Conservation (phyloP, 1,140 invertebrate species). For the Campoletis sonorensis region DNA sequence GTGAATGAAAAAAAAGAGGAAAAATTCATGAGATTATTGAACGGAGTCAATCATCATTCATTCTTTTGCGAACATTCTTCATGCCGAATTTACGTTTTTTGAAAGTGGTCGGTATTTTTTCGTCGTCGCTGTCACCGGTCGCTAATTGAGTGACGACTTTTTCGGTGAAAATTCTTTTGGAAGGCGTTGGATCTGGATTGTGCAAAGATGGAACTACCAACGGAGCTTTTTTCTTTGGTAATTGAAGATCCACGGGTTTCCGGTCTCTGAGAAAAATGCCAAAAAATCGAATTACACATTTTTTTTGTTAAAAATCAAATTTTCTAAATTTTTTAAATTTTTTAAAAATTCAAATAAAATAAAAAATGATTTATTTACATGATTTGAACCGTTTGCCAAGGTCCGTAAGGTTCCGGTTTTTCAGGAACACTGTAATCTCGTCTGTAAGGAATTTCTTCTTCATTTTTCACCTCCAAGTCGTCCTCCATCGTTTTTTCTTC, state of each 20-base stretch:
- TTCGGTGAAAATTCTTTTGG: slow-evolving; percentile 80
- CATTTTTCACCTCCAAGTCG: slow-evolving; percentile 44
- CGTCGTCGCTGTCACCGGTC: slow-evolving; percentile 74
- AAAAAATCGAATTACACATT: not conserved
- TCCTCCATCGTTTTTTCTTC: slow-evolving; percentile 58
- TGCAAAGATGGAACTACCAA: slow-evolving; percentile 63
- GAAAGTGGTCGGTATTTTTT: slow-evolving; percentile 74
- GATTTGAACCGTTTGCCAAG: slow-evolving; percentile 79
- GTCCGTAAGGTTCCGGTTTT: slow-evolving; percentile 80
- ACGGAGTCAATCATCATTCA: slow-evolving; percentile 77
- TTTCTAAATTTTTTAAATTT: slow-evolving; percentile 4
- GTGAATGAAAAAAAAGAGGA: slow-evolving; percentile 17
- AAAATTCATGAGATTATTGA: not conserved
- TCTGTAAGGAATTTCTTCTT: slow-evolving; percentile 74
- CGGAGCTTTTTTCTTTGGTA: slow-evolving; percentile 74
- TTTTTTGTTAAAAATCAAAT: slow-evolving; percentile 6
- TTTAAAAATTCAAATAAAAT: not conserved
- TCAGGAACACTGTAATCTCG: slow-evolving; percentile 73
- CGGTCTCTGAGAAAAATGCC: slow-evolving; percentile 65
- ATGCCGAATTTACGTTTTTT: slow-evolving; percentile 82
- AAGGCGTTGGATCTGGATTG: slow-evolving; percentile 67
- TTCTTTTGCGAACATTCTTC: slow-evolving; percentile 78
- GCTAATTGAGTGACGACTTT: slow-evolving; percentile 77
- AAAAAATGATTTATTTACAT: slow-evolving; percentile 71
- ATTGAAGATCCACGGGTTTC: slow-evolving; percentile 78